phyloP scores from a whole-genome alignment of 2,113 vertebrate species.

The Motacilla tschutschensis region DNA sequence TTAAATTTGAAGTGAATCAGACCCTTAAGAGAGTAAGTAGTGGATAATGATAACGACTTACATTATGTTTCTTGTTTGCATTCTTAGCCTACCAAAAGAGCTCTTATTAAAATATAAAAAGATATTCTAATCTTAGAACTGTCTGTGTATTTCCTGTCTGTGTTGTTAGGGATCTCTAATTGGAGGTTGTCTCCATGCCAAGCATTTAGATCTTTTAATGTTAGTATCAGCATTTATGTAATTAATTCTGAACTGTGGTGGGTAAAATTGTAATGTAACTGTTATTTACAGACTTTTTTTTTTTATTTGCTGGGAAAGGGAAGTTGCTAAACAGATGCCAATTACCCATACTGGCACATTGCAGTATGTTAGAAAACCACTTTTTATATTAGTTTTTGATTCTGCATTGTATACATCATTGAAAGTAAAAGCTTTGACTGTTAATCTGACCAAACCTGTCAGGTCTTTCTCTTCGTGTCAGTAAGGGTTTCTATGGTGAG shows the following conservation, averaged over 20 bases:
- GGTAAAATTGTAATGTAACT: neutral
- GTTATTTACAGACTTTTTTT: neutral
- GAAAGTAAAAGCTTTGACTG: neutral
- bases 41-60: neutral
- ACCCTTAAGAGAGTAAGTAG: neutral
- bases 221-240: neutral
- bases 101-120: slow-evolving; percentile 7
- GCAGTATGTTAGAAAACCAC: neutral
- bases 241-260: neutral
- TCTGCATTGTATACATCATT: neutral
- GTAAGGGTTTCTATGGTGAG: neutral
- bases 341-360: neutral
- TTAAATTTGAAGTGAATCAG: slow-evolving; percentile 45
- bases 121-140: slow-evolving; percentile 24
- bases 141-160: neutral
- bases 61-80: slow-evolving; percentile 4
- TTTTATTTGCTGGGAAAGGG: neutral
- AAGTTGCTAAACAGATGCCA: neutral
- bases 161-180: neutral
- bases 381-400: neutral
- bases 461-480: neutral
- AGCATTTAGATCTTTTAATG: neutral
- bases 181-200: neutral
- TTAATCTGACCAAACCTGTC: neutral
- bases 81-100: neutral